A percentile compares a stretch with the other conserved stretches of the same genome.
Evolutionary conservation across 2,797 vertebrate genomes (phyloP).

Genomic region (Melanotaenia boesemani): DNA sequence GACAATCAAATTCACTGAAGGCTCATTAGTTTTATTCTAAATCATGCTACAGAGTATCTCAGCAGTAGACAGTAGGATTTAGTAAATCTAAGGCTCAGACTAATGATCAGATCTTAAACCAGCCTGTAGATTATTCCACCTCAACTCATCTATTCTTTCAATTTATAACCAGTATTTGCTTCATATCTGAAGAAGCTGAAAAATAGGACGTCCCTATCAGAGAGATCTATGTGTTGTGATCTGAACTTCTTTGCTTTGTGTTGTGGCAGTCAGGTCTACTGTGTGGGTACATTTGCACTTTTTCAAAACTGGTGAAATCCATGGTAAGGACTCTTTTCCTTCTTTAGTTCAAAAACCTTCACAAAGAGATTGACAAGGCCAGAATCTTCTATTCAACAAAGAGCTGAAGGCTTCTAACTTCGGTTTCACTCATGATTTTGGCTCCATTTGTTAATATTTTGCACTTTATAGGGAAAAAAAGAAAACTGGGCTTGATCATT

Average conservation of each 20-base stretch:
- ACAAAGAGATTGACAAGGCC: not conserved
- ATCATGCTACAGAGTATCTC: not conserved
- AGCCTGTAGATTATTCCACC: not conserved
- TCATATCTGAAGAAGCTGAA: not conserved
- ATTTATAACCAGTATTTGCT: not conserved
- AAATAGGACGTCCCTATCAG: not conserved
- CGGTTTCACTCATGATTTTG: not conserved
- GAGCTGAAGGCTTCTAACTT: not conserved
- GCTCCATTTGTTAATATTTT: not conserved
- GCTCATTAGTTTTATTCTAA: slow-evolving; percentile 16
- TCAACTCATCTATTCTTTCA: not conserved
- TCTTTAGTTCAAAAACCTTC: not conserved
- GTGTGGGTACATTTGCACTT: not conserved
- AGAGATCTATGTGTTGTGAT: not conserved
- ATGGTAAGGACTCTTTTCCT: not conserved
- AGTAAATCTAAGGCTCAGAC: not conserved
- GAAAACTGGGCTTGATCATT: not conserved
- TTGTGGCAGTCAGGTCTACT: not conserved
- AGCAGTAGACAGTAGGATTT: not conserved
- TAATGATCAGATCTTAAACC: not conserved
- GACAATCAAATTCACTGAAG: slow-evolving; percentile 9
- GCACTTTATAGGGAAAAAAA: not conserved
- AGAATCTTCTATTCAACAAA: not conserved
- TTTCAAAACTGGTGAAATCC: not conserved
- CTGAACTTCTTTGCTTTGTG: not conserved